Percentiles rank a stretch among this genome's conserved stretches.
These are phyloP conservation scores for Catharus fuscescens DNA, from an alignment of 2,113 vertebrate species.

Conservation along the genomic window DNA sequence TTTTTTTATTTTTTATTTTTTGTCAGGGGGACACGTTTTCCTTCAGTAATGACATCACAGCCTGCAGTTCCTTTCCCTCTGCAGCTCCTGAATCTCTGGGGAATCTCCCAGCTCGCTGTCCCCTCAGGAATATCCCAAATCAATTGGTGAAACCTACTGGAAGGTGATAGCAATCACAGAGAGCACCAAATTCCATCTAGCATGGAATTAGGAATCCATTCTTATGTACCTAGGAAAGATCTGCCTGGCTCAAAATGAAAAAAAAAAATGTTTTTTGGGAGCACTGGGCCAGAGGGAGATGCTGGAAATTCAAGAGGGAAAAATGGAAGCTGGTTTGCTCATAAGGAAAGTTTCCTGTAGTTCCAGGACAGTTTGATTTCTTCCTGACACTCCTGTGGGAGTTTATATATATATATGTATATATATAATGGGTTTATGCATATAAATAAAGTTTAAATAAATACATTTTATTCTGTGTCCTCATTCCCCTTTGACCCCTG, in stretches of 20 bases:
- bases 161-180: slow-evolving; percentile 21
- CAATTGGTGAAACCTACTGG: slow-evolving; percentile 21
- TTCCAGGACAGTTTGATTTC: background rate
- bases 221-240: background rate
- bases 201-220: background rate
- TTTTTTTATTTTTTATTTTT: background rate
- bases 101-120: background rate
- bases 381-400: background rate
- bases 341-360: background rate
- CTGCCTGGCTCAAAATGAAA: background rate
- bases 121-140: slow-evolving; percentile 25
- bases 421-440: background rate
- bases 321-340: background rate
- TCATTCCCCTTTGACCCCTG: background rate
- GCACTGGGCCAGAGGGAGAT: background rate
- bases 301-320: background rate
- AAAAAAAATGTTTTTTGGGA: background rate
- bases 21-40: background rate
- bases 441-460: background rate
- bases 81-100: background rate
- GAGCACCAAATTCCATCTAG: background rate
- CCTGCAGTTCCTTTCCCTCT: background rate
- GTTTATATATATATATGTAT: background rate
- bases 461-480: background rate
- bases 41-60: slow-evolving; percentile 11